These are phyloP conservation scores for Zhuqinia jingwanae DNA, from an alignment of 2,888 invertebrate species.

Conservation along the genomic window DNA sequence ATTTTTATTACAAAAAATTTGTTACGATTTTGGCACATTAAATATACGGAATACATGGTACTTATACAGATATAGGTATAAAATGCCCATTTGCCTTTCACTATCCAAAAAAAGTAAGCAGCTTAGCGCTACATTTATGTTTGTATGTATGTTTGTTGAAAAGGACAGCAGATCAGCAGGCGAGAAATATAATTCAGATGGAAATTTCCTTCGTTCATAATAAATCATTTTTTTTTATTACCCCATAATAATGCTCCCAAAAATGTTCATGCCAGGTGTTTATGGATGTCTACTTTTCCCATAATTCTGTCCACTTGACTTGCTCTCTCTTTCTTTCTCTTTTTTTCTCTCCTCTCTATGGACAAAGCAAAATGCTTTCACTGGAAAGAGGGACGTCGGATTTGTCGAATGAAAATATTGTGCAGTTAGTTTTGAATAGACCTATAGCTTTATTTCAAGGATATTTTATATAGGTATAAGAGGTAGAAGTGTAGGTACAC, in stretches of 20 bases:
- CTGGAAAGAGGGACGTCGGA: not conserved
- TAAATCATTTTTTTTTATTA: slow-evolving; percentile 59
- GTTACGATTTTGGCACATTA: too few species aligned
- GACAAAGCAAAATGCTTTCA: slow-evolving; percentile 22
- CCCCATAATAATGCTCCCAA: slow-evolving; percentile 42
- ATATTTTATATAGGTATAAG: too few species aligned
- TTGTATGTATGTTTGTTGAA: slow-evolving; percentile 7
- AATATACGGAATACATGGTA: too few species aligned
- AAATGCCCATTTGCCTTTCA: too few species aligned
- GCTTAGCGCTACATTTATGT: too few species aligned
- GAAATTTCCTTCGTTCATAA: slow-evolving; percentile 24
- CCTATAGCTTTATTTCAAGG: too few species aligned
- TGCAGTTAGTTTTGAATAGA: too few species aligned
- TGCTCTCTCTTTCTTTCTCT: not conserved
- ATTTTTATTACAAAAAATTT: too few species aligned
- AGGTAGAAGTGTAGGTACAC: too few species aligned
- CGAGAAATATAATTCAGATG: slow-evolving; percentile 15
- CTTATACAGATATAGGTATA: too few species aligned
- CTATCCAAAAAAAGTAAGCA: too few species aligned
- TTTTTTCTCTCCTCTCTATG: too few species aligned
- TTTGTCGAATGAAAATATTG: not conserved
- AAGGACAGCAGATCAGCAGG: not conserved
- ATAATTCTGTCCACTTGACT: slow-evolving; percentile 55
- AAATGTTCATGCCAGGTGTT: slow-evolving; percentile 57
- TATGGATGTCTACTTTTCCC: slow-evolving; percentile 62